Conservation (phyloP, 2,113 vertebrate species). For the Melanocharis versteri region DNA sequence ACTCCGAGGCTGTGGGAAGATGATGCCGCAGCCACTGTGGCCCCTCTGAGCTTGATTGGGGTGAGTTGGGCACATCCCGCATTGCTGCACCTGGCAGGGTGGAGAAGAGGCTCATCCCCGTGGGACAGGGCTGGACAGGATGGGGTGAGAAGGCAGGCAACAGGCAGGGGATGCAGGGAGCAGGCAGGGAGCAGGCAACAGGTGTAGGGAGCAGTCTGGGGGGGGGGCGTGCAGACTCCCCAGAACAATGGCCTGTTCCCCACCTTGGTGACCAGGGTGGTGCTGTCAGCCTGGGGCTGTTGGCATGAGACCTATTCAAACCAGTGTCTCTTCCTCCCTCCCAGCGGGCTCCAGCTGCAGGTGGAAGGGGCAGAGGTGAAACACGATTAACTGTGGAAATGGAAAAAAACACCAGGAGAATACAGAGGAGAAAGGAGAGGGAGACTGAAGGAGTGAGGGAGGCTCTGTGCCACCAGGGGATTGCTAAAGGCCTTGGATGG, state of each 20-base stretch:
- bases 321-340: background rate
- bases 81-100: background rate
- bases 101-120: background rate
- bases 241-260: background rate
- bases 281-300: background rate
- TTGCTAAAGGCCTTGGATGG: background rate
- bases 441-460: background rate
- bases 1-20: accelerated
- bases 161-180: background rate
- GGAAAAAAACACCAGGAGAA: background rate
- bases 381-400: background rate
- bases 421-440: background rate
- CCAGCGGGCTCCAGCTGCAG: background rate
- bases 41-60: background rate
- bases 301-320: background rate
- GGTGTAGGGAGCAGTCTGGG: background rate
- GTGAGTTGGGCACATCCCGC: background rate
- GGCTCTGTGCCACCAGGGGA: background rate
- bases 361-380: background rate
- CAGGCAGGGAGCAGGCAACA: background rate
- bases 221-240: background rate
- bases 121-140: background rate
- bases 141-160: background rate
- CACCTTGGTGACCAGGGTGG: background rate
- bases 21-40: background rate